Evolutionary conservation across 1,140 invertebrate species (phyloP).

Genomic region (Ditylenchus dipsaci): DNA sequence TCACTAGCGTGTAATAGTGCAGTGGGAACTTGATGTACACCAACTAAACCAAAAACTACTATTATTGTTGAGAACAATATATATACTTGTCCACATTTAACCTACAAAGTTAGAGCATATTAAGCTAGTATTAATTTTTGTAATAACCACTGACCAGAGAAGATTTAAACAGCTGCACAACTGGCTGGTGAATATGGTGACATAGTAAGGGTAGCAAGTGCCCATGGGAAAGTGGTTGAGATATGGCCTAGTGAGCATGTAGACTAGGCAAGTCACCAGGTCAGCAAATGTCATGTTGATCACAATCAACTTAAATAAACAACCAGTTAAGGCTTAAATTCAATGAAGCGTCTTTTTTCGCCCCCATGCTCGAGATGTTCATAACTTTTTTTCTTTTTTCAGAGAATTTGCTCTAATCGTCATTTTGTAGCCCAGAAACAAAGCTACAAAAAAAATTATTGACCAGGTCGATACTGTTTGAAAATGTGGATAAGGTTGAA

Average conservation of each 20-base stretch:
- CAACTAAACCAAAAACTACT: conserved; percentile 54
- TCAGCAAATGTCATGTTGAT: conserved; percentile 58
- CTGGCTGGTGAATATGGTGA: conserved; percentile 51
- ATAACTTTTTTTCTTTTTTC: no score
- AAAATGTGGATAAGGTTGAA: no score
- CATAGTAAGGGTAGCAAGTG: conserved; percentile 52
- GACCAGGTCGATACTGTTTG: no score
- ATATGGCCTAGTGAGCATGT: conserved; percentile 52
- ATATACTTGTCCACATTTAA: no score
- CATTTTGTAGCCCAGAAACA: no score
- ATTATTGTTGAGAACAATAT: no score
- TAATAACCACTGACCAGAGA: conserved; percentile 39
- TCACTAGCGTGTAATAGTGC: conserved; percentile 53
- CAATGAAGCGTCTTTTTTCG: background rate
- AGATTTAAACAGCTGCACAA: conserved; percentile 54
- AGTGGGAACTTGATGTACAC: conserved; percentile 53
- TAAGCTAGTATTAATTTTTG: background rate
- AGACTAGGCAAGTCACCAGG: conserved; percentile 49
- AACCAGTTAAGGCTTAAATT: conserved; percentile 8
- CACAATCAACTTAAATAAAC: conserved; percentile 50
- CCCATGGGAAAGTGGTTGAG: conserved; percentile 31
- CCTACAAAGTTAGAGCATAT: conserved; percentile 14
- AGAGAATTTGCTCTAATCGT: no score
- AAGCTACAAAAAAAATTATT: no score
- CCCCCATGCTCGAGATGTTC: background rate